Conservation (phyloP, 2,113 vertebrate genomes). For the Tachuris rubrigastra region DNA sequence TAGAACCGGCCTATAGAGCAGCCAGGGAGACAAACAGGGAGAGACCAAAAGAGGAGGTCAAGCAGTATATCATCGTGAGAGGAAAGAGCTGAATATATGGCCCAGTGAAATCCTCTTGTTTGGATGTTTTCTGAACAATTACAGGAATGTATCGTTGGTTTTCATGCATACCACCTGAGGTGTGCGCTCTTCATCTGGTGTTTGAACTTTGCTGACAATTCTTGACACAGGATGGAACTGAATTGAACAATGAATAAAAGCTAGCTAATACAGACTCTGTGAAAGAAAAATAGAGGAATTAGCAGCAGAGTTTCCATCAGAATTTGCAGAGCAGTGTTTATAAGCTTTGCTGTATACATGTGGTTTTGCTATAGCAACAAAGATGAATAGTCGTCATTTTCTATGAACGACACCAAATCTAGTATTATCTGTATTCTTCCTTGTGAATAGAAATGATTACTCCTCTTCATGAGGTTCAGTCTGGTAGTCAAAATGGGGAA, state of each 20-base stretch:
- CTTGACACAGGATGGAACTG: background rate
- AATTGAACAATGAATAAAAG: background rate
- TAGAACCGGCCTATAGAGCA: background rate
- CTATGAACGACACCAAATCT: background rate
- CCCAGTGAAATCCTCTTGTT: background rate
- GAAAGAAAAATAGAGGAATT: background rate
- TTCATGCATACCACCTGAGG: accelerated
- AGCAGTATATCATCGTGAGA: background rate
- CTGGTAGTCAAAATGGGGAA: background rate
- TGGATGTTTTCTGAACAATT: background rate
- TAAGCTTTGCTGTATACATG: background rate
- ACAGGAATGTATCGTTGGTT: background rate
- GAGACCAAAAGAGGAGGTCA: background rate
- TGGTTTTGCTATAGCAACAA: constrained; percentile 30
- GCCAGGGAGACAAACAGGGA: background rate
- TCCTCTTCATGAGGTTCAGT: background rate
- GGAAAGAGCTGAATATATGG: background rate
- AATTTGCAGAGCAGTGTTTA: constrained; percentile 4
- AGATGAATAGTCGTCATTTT: background rate
- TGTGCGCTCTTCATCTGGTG: background rate
- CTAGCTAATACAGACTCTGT: background rate
- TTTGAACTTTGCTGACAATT: background rate
- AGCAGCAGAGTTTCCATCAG: background rate
- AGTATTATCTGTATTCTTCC: background rate
- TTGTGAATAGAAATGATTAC: background rate